Evolutionary conservation across 30 jellyfish, hydroid and myxozoan genomes (phyloP), one percentile per base, ranked within the genome.

Genomic region (Cassiopea xamachana): DNA sequence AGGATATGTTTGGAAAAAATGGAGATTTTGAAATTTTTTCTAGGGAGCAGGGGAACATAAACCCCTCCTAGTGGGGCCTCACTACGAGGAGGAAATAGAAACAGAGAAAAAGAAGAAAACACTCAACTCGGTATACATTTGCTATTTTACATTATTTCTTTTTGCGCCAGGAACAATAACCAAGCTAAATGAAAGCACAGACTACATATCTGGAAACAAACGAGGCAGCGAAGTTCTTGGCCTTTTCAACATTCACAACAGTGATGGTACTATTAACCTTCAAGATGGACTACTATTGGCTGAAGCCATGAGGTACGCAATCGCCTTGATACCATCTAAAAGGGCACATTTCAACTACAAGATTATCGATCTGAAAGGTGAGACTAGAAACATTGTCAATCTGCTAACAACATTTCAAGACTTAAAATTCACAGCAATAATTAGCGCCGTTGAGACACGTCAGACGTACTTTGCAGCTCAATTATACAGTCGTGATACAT

Each of bases 351-450:
- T 73, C 60, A 73, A 44, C 14, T 73, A 73, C 16, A 73, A 73
- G n/a, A 73, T 73, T 39, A 58, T 73, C 81, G 81, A 73, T 46
- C 81, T 73, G 27, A 44, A 46, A 15, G 81, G 81, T 39, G 81
- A 73, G 81, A 73, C 9, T 15, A 39, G 60, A 73, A 73, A 73
- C 27, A 46, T 58, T 14, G 81, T 73, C 7, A 73, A 73, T 58
- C n/a, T 73, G n/a, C 0, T 73, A 18, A 73, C 81, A 46, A 73
- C 81, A 7, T 73, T 73, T 58, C 17, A 12, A 39, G 81, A 73
- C 27, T 73, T 73, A 39, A 73, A 73, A 15, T 73, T 73, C 58
- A 58, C 81, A 2, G 81, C 81, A 39, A 73, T 73, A 39, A 46
- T 73, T 14, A 73, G 81, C n/a, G 81, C 81, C 7, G 58, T 15